Conservation (phyloP, 1,140 invertebrate species). For the Drosophila lowei region DNA sequence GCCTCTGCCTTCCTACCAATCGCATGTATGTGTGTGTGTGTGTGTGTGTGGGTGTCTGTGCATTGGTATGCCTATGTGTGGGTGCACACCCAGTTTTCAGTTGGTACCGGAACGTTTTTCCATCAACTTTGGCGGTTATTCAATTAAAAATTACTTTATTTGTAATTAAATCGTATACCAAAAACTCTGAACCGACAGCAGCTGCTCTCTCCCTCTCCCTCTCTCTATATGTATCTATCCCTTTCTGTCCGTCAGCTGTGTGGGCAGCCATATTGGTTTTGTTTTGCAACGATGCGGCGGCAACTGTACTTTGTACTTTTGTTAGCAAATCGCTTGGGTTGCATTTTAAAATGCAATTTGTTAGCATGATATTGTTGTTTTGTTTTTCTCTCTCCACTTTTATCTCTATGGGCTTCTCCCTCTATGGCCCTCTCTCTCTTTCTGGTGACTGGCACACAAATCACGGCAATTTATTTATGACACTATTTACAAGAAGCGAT, state of each 20-base stretch:
- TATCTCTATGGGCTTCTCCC: not conserved
- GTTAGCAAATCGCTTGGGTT: conserved; percentile 69
- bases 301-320: conserved; percentile 50
- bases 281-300: conserved; percentile 12
- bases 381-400: conserved; percentile 3
- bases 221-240: not conserved
- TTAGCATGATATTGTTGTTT: conserved; percentile 56
- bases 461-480: conserved; percentile 81
- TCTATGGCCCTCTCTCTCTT: conserved; percentile 7
- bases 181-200: conserved; percentile 28
- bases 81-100: conserved; percentile 6
- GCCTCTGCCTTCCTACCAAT: conserved; percentile 4
- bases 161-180: conserved; percentile 79
- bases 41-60: not conserved
- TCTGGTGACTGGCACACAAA: conserved; percentile 64
- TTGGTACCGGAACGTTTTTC: conserved; percentile 51
- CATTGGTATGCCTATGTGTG: conserved; percentile 2
- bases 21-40: not conserved
- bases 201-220: conserved; percentile 7
- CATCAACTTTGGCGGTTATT: conserved; percentile 81
- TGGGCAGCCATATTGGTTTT: conserved; percentile 37
- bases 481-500: conserved; percentile 71
- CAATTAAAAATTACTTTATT: conserved; percentile 83
- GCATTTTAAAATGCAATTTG: conserved; percentile 74
- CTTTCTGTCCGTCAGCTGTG: conserved; percentile 19